Evolutionary conservation across 2,113 vertebrate genomes (phyloP).

Genomic region (Cinclus cinclus): DNA sequence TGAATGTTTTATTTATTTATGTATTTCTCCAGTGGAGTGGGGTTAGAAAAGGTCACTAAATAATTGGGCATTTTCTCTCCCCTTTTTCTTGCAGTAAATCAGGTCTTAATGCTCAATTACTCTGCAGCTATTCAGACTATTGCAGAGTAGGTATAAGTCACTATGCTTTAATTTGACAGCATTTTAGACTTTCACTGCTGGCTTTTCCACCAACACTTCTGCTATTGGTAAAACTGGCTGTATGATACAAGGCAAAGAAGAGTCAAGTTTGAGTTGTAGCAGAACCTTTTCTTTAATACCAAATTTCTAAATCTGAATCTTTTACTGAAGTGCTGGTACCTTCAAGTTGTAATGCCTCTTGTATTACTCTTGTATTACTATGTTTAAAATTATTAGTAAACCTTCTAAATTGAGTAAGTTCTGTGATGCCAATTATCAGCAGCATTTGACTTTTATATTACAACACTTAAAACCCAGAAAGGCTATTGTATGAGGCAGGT

Average conservation of each 20-base stretch:
- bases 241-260: background rate
- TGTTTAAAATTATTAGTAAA: background rate
- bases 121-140: background rate
- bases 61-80: slow-evolving; percentile 46
- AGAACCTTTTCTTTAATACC: background rate
- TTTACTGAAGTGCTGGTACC: background rate
- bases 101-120: slow-evolving; percentile 37
- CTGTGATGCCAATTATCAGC: background rate
- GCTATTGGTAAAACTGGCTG: background rate
- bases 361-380: background rate
- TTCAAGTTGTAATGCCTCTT: background rate
- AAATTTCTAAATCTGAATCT: background rate
- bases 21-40: background rate
- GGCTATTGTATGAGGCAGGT: background rate
- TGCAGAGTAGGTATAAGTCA: background rate
- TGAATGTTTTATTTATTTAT: slow-evolving; percentile 39
- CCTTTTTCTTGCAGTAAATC: slow-evolving; percentile 31
- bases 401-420: background rate
- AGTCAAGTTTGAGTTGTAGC: background rate
- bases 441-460: background rate
- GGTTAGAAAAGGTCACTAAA: slow-evolving; percentile 34
- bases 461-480: background rate
- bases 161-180: background rate
- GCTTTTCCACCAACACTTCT: background rate
- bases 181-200: background rate